Evolutionary conservation across 2,888 invertebrate genomes (phyloP).

Genomic region (Miltochrista miniata): DNA sequence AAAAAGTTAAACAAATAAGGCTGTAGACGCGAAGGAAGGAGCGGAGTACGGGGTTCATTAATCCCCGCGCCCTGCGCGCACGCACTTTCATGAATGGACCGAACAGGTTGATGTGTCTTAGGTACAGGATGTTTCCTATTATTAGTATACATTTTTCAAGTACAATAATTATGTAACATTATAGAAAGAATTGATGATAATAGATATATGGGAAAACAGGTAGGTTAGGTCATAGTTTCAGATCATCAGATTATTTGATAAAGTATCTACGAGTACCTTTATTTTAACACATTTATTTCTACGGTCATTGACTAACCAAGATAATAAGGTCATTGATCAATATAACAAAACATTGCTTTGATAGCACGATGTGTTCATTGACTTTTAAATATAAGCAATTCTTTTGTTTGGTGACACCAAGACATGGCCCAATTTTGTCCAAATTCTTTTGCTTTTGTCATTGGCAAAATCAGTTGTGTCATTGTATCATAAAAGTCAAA

Average conservation of each 20-base stretch:
- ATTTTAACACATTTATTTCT: conserved; percentile 32
- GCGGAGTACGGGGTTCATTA: conserved; percentile 76
- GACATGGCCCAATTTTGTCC: conserved; percentile 54
- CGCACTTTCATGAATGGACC: conserved; percentile 84
- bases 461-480: conserved; percentile 28
- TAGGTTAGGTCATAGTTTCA: too few species aligned
- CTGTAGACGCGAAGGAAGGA: conserved; percentile 60
- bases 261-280: too few species aligned
- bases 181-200: neutral
- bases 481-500: conserved; percentile 19
- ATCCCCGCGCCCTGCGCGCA: conserved; percentile 83
- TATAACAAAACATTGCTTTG: conserved; percentile 55
- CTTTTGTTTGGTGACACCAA: conserved; percentile 61
- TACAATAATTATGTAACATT: neutral
- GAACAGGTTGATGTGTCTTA: conserved; percentile 81
- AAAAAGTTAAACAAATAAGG: conserved; percentile 40
- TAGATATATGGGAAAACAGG: neutral
- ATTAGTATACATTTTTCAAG: conserved; percentile 7
- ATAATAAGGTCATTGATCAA: conserved; percentile 48
- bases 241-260: too few species aligned
- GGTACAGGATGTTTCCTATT: conserved; percentile 61
- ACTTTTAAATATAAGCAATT: conserved; percentile 64
- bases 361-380: conserved; percentile 42
- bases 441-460: conserved; percentile 48
- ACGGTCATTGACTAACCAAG: conserved; percentile 22